phyloP scores from a whole-genome alignment of 2,797 vertebrate species.

The Chromobotia macracanthus region DNA sequence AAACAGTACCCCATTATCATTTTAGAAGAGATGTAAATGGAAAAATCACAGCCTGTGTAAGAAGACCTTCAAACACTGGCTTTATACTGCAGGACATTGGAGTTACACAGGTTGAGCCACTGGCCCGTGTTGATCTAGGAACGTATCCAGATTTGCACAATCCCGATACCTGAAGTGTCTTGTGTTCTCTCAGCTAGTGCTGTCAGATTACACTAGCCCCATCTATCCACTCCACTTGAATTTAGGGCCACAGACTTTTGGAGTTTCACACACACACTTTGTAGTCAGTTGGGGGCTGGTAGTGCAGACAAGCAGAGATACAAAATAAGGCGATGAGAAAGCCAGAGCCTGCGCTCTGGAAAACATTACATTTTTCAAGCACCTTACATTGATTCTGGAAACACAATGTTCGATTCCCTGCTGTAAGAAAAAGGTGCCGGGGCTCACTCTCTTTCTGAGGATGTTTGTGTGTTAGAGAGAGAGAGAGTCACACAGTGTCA shows the following conservation, averaged over 20 bases:
- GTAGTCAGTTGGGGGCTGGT: constrained; percentile 11
- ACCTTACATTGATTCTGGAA: constrained; percentile 67
- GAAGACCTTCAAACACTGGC: not conserved
- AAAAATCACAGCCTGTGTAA: no score
- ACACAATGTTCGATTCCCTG: constrained; percentile 69
- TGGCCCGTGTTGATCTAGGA: not conserved
- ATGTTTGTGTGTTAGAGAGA: constrained; percentile 59
- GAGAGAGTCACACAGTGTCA: constrained; percentile 61
- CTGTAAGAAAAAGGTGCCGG: constrained; percentile 58
- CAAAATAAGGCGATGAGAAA: constrained; percentile 32
- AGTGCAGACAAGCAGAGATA: constrained; percentile 3
- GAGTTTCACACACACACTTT: not conserved
- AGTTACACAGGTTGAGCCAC: not conserved
- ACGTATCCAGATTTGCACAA: not conserved
- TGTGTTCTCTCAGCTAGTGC: not conserved
- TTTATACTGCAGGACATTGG: not conserved
- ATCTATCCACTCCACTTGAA: constrained; percentile 2
- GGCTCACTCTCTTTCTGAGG: constrained; percentile 64
- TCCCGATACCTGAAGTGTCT: not conserved
- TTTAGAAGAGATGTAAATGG: not conserved
- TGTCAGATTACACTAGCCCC: not conserved
- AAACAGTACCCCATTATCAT: not conserved
- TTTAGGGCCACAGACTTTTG: not conserved
- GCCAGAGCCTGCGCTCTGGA: constrained; percentile 58
- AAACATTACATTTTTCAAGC: constrained; percentile 63